Percentiles rank a stretch among this genome's conserved stretches.
phyloP scores from a whole-genome alignment of 2,888 invertebrate genomes.

The Thelaira solivaga region DNA sequence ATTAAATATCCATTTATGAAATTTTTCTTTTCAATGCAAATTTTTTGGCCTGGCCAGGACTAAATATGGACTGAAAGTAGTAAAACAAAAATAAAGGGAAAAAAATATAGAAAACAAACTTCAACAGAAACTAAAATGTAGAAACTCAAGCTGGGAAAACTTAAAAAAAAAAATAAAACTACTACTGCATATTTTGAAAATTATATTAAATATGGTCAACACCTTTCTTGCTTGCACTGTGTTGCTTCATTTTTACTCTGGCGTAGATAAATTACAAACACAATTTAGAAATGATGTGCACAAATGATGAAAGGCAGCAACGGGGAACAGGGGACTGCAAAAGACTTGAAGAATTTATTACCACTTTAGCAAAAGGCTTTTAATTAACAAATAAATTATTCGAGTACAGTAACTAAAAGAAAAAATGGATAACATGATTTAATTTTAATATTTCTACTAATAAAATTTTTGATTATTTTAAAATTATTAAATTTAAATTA shows the following conservation, averaged over 20 bases:
- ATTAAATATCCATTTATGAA: slow-evolving; percentile 61
- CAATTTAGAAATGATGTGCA: background rate
- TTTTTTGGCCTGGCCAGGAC: slow-evolving; percentile 33
- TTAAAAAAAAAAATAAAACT: slow-evolving; percentile 19
- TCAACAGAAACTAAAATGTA: background rate
- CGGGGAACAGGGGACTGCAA: background rate
- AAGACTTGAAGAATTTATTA: slow-evolving; percentile 16
- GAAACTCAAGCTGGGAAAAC: slow-evolving; percentile 3
- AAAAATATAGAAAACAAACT: too few relatives aligned
- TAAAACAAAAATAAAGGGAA: slow-evolving; percentile 2
- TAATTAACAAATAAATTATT: slow-evolving; percentile 42
- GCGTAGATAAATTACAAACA: background rate
- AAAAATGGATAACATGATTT: too few relatives aligned
- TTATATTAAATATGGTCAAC: slow-evolving; percentile 55
- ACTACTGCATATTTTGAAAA: slow-evolving; percentile 45
- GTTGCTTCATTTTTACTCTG: background rate
- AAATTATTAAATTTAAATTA: too few relatives aligned
- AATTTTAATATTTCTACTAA: too few relatives aligned
- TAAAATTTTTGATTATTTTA: too few relatives aligned
- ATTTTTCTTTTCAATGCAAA: slow-evolving; percentile 55
- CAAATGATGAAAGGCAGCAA: background rate
- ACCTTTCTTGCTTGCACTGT: slow-evolving; percentile 4
- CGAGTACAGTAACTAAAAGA: background rate
- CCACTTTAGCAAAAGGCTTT: slow-evolving; percentile 47
- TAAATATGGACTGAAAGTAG: background rate